Conservation (phyloP, 2,113 vertebrate species). For the Rhea americana region DNA sequence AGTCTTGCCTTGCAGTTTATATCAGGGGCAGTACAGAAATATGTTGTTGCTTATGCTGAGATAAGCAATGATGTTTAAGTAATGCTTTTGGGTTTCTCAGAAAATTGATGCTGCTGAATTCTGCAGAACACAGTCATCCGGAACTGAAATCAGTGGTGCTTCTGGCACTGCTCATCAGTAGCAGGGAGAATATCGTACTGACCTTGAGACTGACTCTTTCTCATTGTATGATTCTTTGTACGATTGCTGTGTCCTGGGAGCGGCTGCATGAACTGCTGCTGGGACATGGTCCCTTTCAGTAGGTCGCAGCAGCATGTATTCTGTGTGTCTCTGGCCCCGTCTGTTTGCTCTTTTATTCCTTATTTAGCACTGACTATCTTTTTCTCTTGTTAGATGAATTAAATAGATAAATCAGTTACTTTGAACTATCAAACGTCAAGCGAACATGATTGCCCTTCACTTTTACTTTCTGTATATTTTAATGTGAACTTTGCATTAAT, state of each 20-base stretch:
- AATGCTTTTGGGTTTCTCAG: neutral
- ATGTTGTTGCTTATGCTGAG: neutral
- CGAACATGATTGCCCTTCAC: neutral
- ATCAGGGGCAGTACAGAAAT: neutral
- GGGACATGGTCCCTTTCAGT: neutral
- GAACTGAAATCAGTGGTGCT: fast-evolving
- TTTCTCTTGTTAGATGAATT: neutral
- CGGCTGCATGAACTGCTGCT: neutral
- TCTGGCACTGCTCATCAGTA: neutral
- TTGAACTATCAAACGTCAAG: neutral
- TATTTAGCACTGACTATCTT: neutral
- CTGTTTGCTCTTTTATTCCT: neutral
- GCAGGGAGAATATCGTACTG: fast-evolving
- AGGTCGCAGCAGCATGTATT: fast-evolving
- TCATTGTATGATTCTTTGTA: fast-evolving
- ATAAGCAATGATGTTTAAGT: constrained; percentile 13
- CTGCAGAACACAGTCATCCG: neutral
- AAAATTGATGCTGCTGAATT: neutral
- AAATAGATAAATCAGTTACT: no score
- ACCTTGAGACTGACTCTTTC: neutral
- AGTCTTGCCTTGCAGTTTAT: fast-evolving
- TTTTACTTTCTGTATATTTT: neutral
- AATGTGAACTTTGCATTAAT: neutral
- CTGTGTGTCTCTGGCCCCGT: fast-evolving
- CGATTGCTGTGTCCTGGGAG: neutral